Conservation (phyloP, 37 sponge, comb jelly and placozoan genomes). For the Oscarella lobularis region DNA sequence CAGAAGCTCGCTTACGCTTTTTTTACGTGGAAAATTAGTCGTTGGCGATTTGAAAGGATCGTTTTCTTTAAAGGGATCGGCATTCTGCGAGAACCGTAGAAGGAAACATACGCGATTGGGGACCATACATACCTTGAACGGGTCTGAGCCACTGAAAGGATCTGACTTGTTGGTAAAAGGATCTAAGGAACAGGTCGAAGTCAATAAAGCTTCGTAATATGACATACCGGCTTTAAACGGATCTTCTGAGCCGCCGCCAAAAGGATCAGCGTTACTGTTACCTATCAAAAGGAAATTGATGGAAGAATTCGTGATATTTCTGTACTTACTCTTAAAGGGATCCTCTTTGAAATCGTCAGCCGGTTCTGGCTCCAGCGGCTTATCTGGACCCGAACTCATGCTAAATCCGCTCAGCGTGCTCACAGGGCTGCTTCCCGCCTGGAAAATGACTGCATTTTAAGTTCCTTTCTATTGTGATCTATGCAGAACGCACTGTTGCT, state of each 20-base stretch:
- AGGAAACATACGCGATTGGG: background rate
- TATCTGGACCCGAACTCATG: background rate
- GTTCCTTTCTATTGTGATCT: conserved; percentile 4
- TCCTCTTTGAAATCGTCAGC: background rate
- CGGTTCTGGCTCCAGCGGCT: background rate
- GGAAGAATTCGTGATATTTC: no score
- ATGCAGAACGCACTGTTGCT: conserved; percentile 44
- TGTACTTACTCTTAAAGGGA: background rate
- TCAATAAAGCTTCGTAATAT: no score
- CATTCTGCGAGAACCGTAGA: background rate
- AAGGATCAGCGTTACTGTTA: no score
- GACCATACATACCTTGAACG: background rate
- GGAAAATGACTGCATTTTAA: conserved; percentile 43
- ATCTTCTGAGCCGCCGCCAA: background rate
- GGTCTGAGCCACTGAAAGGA: background rate
- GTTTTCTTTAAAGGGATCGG: background rate
- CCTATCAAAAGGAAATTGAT: no score
- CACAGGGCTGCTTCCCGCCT: conserved; percentile 78
- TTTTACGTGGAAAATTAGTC: no score
- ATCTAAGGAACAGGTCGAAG: no score
- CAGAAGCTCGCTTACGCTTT: no score
- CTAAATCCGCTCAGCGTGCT: conserved; percentile 75
- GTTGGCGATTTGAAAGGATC: background rate
- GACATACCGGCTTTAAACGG: background rate
- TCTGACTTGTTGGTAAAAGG: no score